These are phyloP conservation scores for Cheirogaleus medius DNA, from an alignment of 2,113 vertebrate species.

Conservation along the genomic window DNA sequence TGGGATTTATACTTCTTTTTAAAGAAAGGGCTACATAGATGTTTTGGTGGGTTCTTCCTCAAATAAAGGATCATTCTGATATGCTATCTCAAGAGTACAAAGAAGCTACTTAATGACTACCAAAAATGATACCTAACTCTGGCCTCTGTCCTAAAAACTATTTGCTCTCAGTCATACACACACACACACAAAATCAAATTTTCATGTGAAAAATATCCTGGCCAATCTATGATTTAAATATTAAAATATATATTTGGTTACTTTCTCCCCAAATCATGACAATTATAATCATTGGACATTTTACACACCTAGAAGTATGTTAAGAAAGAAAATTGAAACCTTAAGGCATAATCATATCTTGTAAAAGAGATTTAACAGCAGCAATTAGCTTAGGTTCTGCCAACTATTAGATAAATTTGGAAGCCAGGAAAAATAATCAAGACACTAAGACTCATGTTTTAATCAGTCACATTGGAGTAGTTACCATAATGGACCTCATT, in stretches of 20 bases:
- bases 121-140: neutral
- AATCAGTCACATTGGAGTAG: neutral
- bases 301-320: neutral
- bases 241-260: slow-evolving; percentile 24
- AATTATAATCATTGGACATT: neutral
- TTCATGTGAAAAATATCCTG: neutral
- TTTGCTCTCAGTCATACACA: neutral
- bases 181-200: neutral
- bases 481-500: neutral
- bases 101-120: neutral
- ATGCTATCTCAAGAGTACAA: neutral
- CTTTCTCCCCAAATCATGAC: neutral
- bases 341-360: neutral
- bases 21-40: neutral
- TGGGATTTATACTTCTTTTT: neutral
- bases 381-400: neutral
- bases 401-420: neutral
- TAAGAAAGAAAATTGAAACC: slow-evolving; percentile 29
- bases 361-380: neutral
- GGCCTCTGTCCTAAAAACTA: neutral
- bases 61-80: neutral
- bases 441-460: neutral
- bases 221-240: neutral
- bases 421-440: slow-evolving; percentile 10
- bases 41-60: neutral